Evolutionary conservation across 2,888 invertebrate genomes (phyloP), one percentile per base, ranked within the genome.

Genomic region (Baccha elongata): DNA sequence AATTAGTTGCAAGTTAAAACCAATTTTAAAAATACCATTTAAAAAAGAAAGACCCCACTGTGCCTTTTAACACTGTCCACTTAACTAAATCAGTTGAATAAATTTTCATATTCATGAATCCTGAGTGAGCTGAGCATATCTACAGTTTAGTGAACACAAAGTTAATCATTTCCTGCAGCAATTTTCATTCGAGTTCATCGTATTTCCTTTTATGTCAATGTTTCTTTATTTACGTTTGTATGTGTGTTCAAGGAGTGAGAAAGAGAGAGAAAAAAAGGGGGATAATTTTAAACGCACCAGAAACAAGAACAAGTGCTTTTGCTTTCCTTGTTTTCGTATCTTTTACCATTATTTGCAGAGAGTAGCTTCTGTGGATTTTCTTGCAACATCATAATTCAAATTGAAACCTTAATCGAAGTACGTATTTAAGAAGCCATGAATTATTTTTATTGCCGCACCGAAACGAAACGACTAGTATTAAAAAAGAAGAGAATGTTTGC

Each of bases 131-230:
- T 64, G 50, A 52, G 23, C 23, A 4, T 3, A 23, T 23, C 69
- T 68, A 84, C 76, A 76, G 62, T 83, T 84, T 85, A 81, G 79
- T 79, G 83, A 85, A 76, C 84, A 85, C 81, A 75, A 85, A 86
- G 86, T 86, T 86, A 86, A 86, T 86, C 85, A 85, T 84, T 85
- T 86, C 79, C 86, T 85, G 85, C 86, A 86, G 85, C 85, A 85
- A 78, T 83, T 72, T 84, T 67, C 65, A 40, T 78, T 74, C 53
- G 73, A 64, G 73, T 73, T 84, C 73, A 79, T 58, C 48, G 46
- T 48, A 13, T 67, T 44, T 8, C 44, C 44, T 42, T 32, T 46
- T 17, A 29, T 68, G 37, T 65, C 58, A 60, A 35, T 35, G 71
- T 58, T 44, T 67, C 21, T 37, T 46, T 23, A 44, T n/a, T 35